phyloP scores from a whole-genome alignment of 2,888 invertebrate genomes.

The Scaptomyza flava region DNA sequence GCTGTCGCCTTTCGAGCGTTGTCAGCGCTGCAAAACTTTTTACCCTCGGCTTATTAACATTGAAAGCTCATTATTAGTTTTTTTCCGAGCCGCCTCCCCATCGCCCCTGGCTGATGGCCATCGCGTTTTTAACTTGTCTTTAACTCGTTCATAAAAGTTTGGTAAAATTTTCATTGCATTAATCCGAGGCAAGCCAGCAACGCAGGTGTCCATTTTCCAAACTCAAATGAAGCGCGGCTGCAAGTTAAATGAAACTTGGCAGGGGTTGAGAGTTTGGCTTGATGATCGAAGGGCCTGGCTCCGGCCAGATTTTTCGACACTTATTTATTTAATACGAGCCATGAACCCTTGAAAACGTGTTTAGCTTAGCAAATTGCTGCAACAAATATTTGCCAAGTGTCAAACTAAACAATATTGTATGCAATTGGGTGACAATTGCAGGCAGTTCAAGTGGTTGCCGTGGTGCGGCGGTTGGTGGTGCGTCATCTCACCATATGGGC shows the following conservation, averaged over 20 bases:
- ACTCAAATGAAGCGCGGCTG: slow-evolving; percentile 34
- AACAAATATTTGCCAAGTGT: slow-evolving; percentile 69
- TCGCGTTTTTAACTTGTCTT: slow-evolving; percentile 36
- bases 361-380: slow-evolving; percentile 71
- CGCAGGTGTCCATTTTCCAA: slow-evolving; percentile 65
- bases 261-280: slow-evolving; percentile 4
- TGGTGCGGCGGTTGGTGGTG: slow-evolving; percentile 19
- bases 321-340: slow-evolving; percentile 54
- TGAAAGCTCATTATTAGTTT: slow-evolving; percentile 81
- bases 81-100: slow-evolving; percentile 32
- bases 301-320: slow-evolving; percentile 38
- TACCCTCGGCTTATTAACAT: slow-evolving; percentile 76
- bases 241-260: slow-evolving; percentile 62
- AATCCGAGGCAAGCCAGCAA: slow-evolving; percentile 47
- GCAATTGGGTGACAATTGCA: slow-evolving; percentile 69
- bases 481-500: slow-evolving; percentile 56
- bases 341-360: slow-evolving; percentile 39
- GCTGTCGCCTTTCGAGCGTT: slow-evolving; percentile 46
- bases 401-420: slow-evolving; percentile 26
- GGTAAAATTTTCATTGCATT: slow-evolving; percentile 70
- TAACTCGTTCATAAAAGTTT: slow-evolving; percentile 76
- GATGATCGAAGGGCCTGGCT: slow-evolving; percentile 8
- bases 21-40: slow-evolving; percentile 37
- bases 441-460: slow-evolving; percentile 55
- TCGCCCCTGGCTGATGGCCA: slow-evolving; percentile 16